Evolutionary conservation across 2,888 invertebrate species (phyloP).

Genomic region (Macrophya alboannulata): DNA sequence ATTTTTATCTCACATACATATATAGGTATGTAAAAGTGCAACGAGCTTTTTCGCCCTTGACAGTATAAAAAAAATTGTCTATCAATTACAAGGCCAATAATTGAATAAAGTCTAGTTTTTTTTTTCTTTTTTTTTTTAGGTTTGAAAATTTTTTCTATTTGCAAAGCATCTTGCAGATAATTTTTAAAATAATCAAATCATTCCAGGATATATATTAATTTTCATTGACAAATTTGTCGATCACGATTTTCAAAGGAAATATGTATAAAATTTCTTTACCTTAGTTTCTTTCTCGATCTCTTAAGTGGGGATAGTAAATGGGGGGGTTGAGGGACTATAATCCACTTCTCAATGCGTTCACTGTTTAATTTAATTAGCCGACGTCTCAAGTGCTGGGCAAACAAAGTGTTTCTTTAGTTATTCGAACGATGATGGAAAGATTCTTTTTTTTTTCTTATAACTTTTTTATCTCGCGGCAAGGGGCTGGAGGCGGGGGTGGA

Average conservation of each 20-base stretch:
- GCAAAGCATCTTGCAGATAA: background rate
- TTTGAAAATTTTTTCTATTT: background rate
- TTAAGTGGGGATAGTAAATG: slow-evolving; percentile 8
- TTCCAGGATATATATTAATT: no score
- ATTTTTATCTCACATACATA: background rate
- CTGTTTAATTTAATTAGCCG: slow-evolving; percentile 73
- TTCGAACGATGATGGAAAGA: slow-evolving; percentile 26
- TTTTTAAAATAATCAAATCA: background rate
- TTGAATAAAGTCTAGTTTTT: background rate
- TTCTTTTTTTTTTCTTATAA: background rate
- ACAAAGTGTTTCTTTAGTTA: slow-evolving; percentile 63
- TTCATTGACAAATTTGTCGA: no score
- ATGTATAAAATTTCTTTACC: slow-evolving; percentile 1
- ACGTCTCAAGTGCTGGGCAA: slow-evolving; percentile 73
- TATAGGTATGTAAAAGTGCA: background rate
- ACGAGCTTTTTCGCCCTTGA: background rate
- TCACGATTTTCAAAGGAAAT: background rate
- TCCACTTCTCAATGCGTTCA: slow-evolving; percentile 55
- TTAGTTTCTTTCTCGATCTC: background rate
- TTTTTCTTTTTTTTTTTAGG: background rate
- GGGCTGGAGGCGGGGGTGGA: no score
- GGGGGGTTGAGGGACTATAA: background rate
- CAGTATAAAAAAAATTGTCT: background rate
- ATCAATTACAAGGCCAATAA: background rate
- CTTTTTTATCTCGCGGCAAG: slow-evolving; percentile 18